Conservation (phyloP, 2,113 vertebrate genomes). For the Camelus bactrianus region DNA sequence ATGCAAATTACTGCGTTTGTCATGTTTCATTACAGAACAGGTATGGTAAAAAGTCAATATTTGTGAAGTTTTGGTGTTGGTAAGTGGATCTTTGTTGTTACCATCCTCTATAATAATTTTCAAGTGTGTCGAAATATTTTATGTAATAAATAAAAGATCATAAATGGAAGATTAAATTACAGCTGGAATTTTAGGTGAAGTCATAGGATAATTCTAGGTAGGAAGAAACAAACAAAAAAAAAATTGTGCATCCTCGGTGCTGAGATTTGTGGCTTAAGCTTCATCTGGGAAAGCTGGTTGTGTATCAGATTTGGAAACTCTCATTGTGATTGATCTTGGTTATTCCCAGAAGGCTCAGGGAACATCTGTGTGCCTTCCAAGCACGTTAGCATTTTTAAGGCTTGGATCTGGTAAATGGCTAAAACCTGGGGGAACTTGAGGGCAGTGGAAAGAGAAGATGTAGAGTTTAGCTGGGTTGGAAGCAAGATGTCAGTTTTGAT, state of each 20-base stretch:
- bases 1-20: background rate
- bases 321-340: background rate
- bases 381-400: background rate
- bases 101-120: background rate
- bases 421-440: background rate
- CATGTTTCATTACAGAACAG: background rate
- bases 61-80: background rate
- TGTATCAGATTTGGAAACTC: background rate
- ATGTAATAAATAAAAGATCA: background rate
- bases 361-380: background rate
- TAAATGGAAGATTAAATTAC: background rate
- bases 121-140: background rate
- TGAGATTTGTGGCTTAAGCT: background rate
- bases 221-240: background rate
- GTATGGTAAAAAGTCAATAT: conserved; percentile 1
- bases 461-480: background rate
- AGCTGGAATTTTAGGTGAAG: conserved; percentile 11
- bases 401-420: background rate
- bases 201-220: background rate
- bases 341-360: conserved; percentile 1
- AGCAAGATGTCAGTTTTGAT: conserved; percentile 51
- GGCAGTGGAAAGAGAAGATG: background rate
- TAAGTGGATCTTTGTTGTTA: background rate
- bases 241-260: background rate
- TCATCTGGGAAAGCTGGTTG: background rate